Base-by-base conservation (phyloP, 2,888 invertebrate genomes). In the Phortica okadai region DNA sequence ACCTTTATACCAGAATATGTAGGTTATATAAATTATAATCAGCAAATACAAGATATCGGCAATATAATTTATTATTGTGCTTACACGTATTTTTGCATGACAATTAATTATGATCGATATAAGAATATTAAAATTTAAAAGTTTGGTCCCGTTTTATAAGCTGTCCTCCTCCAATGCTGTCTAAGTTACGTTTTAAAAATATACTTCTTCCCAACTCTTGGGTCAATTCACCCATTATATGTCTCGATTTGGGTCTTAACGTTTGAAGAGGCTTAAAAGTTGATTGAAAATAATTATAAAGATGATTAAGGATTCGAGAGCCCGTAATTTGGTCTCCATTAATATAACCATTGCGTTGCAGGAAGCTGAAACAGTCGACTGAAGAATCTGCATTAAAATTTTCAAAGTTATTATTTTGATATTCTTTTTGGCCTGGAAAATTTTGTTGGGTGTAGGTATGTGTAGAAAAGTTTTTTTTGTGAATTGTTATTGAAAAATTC, bases 101-200 rank as follows among this genome's bases (percentile, higher is more conserved):
- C 6, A 58, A 14, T n/a, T 6, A n/a, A 11, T 58, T 58, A 58
- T 58, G 14, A 58, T 58, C 16, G n/a, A 58, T n/a, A n/a, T n/a
- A 11, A 6, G 6, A 8, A n/a, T 58, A 11, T 58, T 58, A 58
- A n/a, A 58, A n/a, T 58, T 58, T 58, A 6, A 6, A 58, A 58
- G 6, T 11, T 6, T 58, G 7, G 45, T 4, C 8, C n/a, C 21
- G 6, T 21, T 59, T 59, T 16, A 59, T 59, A 59, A 16, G 59
- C 16, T 59, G 8, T 59, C 59, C 85, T 73, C 85, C 85, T 59
- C 87, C 85, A 78, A 85, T 82, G 77, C 85, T 85, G 80, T 87
- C 85, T 78, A 85, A 81, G 76, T 83, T 86, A 11, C 87, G 80
- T 73, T 85, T 85, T 1, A 78, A 74, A 42, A 78, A 70, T 21